Base-by-base conservation (phyloP, 2,888 invertebrate genomes). In the Odontomyia ornata region DNA sequence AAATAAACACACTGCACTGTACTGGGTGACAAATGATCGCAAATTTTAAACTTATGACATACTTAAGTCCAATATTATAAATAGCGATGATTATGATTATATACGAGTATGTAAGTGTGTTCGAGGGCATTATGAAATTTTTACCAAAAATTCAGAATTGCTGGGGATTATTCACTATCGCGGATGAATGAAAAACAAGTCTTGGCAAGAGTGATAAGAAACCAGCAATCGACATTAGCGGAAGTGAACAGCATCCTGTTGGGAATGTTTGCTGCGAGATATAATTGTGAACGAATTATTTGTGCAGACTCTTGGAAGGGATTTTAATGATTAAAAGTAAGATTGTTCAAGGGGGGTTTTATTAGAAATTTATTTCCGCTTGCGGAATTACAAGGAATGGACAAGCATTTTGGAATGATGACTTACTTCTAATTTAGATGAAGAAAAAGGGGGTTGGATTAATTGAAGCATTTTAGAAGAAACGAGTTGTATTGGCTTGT, bases 161-260 rank as follows among this genome's bases (percentile, higher is more conserved):
- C 15, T 52, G 4, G 7, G 36, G 9, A 52, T 52, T 15, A 52
- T 52, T 52, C 36, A 18, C 18, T 9, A 52, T 52, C 52, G 36
- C 36, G 36, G 36, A 5, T 15, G 52, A 52, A 52, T 52, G 52
- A 4, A 52, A 18, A 52, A 52, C 13, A 18, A 52, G 4, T n/a
- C n/a, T n/a, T n/a, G n/a, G 36, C 36, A 36, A 3, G 36, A 36
- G 36, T 5, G 36, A 36, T 36, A 36, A 36, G 36, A 36, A 36
- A 36, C 36, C 36, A 36, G 36, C 9, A 60, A 30, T 27, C 64
- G n/a, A 25, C n/a, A 64, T 28, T 27, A 64, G 28, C 64, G 64
- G 64, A 64, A 64, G 25, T 30, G 15, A 28, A 7, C 30, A 15
- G 15, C 64, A 64, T 64, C 64, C 64, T 64, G 30, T 28, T 64